Evolutionary conservation across 2,888 invertebrate genomes (phyloP), one percentile per base, ranked within the genome.

Genomic region (Aplocera efformata): DNA sequence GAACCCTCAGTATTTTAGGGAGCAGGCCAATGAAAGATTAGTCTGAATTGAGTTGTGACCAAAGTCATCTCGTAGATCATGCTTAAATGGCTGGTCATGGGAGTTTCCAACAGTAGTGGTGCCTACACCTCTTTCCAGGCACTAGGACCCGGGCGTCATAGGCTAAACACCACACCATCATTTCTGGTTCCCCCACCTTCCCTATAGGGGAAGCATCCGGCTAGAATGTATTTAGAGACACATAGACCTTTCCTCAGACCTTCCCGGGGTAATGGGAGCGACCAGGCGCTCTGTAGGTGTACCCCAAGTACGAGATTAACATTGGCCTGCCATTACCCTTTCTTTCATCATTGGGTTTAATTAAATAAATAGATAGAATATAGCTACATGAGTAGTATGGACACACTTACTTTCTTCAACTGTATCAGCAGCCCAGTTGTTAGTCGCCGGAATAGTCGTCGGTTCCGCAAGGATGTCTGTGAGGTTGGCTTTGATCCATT

Each of bases 41-140:
- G 94, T 94, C 94, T 94, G 94, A 94, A 94, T 94, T 93, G 93
- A 94, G 94, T 94, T 94, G 82, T 92, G 86, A 86, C 79, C 67
- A 21, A 51, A 53, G 72, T 78, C 90, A 92, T 90, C 93, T 92
- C 90, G 91, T 93, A 92, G 84, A 94, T 94, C 91, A 81, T 74
- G 92, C 94, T 94, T 76, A 94, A 93, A 93, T 46, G 61, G 93
- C 94, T 79, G 90, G 90, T 90, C 90, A 90, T 88, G 77, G 88
- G 91, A 89, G 92, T 81, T 94, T 93, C 92, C 93, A 94, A 91
- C 90, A 84, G 75, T 60, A 54, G 58, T 60, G 62, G 69, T 63
- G 70, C 70, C 72, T 68, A 70, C 78, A 72, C 86, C 88, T 88
- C 82, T 67, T 67, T 79, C 76, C 70, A 67, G 71, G 82, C 72